These are phyloP conservation scores for Episyrphus balteatus DNA, from an alignment of 1,140 invertebrate species.

Conservation along the genomic window DNA sequence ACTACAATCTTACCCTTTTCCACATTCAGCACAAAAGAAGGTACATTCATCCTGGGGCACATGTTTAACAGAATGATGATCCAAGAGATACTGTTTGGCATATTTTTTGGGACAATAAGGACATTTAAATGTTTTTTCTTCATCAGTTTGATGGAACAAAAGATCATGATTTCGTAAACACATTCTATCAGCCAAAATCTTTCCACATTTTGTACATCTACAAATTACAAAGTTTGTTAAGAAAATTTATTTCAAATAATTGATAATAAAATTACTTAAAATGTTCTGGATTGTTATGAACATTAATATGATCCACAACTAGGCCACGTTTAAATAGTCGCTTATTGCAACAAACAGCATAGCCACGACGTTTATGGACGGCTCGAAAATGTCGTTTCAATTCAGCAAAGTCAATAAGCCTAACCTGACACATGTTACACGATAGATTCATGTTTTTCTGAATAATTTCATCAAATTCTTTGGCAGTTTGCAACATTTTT, in stretches of 20 bases:
- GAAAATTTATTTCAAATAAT: too few species aligned
- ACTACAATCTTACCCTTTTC: conserved; percentile 14
- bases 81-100: conserved; percentile 27
- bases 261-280: conserved; percentile 25
- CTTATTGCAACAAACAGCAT: conserved; percentile 28
- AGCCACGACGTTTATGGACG: conserved; percentile 20
- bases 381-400: conserved; percentile 25
- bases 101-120: conserved; percentile 23
- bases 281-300: conserved; percentile 24
- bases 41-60: conserved; percentile 14
- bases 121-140: conserved; percentile 23
- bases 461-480: conserved; percentile 26
- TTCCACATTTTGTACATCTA: conserved; percentile 23
- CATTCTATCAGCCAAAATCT: conserved; percentile 26
- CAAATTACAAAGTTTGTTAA: not conserved
- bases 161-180: conserved; percentile 28
- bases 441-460: conserved; percentile 23
- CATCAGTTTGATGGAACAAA: conserved; percentile 25
- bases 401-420: conserved; percentile 16
- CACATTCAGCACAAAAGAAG: conserved; percentile 20
- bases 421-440: conserved; percentile 23
- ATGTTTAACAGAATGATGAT: conserved; percentile 25
- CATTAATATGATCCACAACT: conserved; percentile 28
- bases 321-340: conserved; percentile 29
- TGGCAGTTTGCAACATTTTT: too few species aligned